Evolutionary conservation across 2,113 vertebrate species (phyloP).

Genomic region (Microtus oregoni): DNA sequence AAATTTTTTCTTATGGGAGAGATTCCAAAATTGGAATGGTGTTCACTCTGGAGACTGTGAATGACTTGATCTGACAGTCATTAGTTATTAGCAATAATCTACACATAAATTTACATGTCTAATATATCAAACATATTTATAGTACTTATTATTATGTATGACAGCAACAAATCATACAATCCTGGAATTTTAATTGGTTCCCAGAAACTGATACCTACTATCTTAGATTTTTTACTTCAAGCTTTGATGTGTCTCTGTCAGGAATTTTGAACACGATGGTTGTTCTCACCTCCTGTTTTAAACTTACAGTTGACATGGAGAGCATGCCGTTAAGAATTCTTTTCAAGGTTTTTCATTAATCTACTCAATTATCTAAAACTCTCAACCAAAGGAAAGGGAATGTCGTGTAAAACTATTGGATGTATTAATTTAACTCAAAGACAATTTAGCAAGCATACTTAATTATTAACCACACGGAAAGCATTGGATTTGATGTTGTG

Average conservation of each 20-base stretch:
- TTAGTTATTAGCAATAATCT: conserved; percentile 35
- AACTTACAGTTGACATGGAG: neutral
- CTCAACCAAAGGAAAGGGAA: conserved; percentile 40
- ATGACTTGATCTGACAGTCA: conserved; percentile 7
- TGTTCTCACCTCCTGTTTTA: conserved; percentile 11
- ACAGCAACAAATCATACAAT: conserved; percentile 10
- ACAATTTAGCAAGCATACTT: conserved; percentile 50
- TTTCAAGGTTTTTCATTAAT: conserved; percentile 11
- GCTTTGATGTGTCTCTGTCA: neutral
- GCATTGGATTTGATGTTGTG: neutral
- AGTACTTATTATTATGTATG: neutral
- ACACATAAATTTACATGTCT: conserved; percentile 36
- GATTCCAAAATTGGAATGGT: neutral
- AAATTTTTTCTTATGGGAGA: neutral
- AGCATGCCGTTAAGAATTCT: conserved; percentile 10
- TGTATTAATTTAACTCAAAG: conserved; percentile 41
- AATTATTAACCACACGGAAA: conserved; percentile 52
- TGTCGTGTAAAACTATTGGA: conserved; percentile 25
- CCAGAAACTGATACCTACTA: conserved; percentile 14
- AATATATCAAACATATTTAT: conserved; percentile 34
- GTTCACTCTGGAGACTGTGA: neutral
- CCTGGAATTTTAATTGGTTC: neutral
- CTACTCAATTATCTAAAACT: conserved; percentile 27
- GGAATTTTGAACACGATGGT: neutral
- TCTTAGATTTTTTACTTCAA: conserved; percentile 4